Base-by-base conservation (phyloP, 2,888 invertebrate genomes). In the Gastrophysa polygoni region DNA sequence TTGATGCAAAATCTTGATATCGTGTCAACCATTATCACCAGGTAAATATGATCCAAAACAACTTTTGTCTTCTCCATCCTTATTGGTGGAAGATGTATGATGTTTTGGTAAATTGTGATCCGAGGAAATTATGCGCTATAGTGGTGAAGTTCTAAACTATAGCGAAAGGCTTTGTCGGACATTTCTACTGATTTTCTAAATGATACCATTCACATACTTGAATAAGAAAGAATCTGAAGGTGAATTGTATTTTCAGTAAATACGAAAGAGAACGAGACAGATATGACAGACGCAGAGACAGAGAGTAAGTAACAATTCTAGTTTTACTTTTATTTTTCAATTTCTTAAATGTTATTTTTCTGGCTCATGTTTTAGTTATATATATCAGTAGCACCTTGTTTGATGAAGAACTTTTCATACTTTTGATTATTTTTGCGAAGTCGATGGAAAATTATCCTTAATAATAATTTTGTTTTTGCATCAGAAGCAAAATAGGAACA, bases 231-330 rank as follows among this genome's bases (percentile, higher is more conserved):
- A 4, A 8, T 38, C 38, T 38, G 5, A 38, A 6, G 38, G 3
- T 11, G 16, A 2, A 16, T 11, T 38, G n/a, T 38, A 6, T 14
- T 38, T 38, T 16, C 38, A 16, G 38, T 11, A 38, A 38, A 38
- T 14, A 16, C 4, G 38, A 38, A 38, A 14, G 75, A 73, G 76
- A 73, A 61, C 75, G 69, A 66, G 78, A 78, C 47, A 69, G 77
- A 18, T 77, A 77, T 52, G 76, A 77, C 16, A 68, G 75, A 21
- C 69, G 75, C 38, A 51, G 57, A 48, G 77, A 75, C 46, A 67
- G 77, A 72, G 77, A 78, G 77, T 77, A 68, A 77, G 77, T 76
- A 63, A 32, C 43, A 29, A 20, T 54, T 47, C 16, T 16, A 20
- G 21, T 18, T n/a, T n/a, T n/a, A 24, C 7, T 21, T 18, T 54